Percentiles rank a stretch among this genome's conserved stretches.
These are phyloP conservation scores for Chymomyza costata DNA, from an alignment of 1,140 invertebrate genomes.

Conservation along the genomic window DNA sequence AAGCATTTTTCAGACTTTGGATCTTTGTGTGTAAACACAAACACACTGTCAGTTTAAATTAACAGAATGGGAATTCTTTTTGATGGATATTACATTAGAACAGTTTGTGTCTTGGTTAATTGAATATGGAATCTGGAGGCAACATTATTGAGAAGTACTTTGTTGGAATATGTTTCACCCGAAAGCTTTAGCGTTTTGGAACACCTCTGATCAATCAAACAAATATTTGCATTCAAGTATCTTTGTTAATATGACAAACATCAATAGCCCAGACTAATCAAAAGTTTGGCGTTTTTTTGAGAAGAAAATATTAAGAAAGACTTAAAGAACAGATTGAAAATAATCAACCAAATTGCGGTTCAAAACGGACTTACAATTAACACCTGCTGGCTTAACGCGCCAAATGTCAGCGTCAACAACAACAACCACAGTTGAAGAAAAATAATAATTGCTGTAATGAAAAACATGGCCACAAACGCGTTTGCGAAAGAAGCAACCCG, in stretches of 20 bases:
- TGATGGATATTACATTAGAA: slow-evolving; percentile 63
- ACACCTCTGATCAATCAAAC: not conserved
- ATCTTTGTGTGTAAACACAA: slow-evolving; percentile 47
- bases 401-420: slow-evolving; percentile 13
- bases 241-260: no score
- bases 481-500: slow-evolving; percentile 35
- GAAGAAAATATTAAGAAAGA: no score
- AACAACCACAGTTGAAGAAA: slow-evolving; percentile 11
- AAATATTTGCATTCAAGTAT: no score
- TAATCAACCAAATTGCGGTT: slow-evolving; percentile 1
- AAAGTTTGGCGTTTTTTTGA: no score
- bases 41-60: slow-evolving; percentile 62
- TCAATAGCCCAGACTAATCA: no score
- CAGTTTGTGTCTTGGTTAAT: slow-evolving; percentile 33
- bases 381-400: slow-evolving; percentile 44
- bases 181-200: slow-evolving; percentile 3
- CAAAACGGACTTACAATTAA: slow-evolving; percentile 45
- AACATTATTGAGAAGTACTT: no score
- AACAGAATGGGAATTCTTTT: slow-evolving; percentile 56
- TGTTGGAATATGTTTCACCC: slow-evolving; percentile 33
- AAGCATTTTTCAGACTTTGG: not conserved
- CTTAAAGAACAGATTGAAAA: not conserved
- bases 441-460: slow-evolving; percentile 64
- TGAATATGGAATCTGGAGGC: slow-evolving; percentile 1
- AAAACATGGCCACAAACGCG: slow-evolving; percentile 60